Conservation (phyloP, 1,140 invertebrate genomes). For the Metopolophium dirhodum region DNA sequence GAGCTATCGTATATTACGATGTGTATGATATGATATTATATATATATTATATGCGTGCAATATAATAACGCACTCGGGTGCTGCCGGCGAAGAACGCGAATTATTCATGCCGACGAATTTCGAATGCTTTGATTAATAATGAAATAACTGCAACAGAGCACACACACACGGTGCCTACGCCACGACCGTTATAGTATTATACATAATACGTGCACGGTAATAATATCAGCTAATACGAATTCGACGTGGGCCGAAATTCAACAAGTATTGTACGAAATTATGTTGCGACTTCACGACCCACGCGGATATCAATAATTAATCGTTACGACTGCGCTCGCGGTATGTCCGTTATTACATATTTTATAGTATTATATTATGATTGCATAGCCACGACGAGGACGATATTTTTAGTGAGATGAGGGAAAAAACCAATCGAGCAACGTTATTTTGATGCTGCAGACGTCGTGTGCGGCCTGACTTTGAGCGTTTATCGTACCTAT, state of each 20-base stretch:
- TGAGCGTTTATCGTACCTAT: too few species aligned
- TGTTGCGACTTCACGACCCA: background rate
- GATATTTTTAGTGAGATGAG: too few species aligned
- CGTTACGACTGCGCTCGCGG: background rate
- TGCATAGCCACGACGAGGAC: too few species aligned
- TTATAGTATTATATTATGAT: background rate
- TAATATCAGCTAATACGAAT: background rate
- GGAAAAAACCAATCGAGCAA: too few species aligned
- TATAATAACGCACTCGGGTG: background rate
- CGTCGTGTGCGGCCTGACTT: too few species aligned
- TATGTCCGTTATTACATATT: too few species aligned
- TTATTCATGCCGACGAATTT: conserved; percentile 24
- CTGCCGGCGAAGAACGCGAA: background rate
- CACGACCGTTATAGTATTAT: too few species aligned
- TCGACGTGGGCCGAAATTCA: background rate
- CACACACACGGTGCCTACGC: background rate
- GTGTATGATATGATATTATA: background rate
- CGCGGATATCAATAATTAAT: background rate
- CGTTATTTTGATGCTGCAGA: too few species aligned
- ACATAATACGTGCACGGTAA: background rate
- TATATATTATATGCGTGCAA: background rate
- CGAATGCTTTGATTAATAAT: conserved; percentile 32
- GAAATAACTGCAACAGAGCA: background rate
- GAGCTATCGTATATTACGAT: background rate
- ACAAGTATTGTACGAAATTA: background rate